phyloP scores from a whole-genome alignment of 2,888 invertebrate species.

The Branchipolynoe longqiensis region DNA sequence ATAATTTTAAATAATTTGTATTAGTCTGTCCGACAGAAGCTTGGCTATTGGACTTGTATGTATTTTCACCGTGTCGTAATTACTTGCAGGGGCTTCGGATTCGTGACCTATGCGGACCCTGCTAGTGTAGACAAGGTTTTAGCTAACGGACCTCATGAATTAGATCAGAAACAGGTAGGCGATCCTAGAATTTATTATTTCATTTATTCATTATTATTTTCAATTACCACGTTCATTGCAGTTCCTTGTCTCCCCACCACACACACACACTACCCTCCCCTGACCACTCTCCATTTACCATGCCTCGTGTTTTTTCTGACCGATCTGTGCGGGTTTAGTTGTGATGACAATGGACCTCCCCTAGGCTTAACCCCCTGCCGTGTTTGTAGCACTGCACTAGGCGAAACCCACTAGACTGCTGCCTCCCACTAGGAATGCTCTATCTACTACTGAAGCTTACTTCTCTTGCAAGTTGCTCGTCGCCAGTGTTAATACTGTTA shows the following conservation, averaged over 20 bases:
- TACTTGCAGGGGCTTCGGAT: slow-evolving; percentile 92
- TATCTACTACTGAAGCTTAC: no score
- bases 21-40: background rate
- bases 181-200: slow-evolving; percentile 52
- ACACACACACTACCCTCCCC: background rate
- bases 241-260: slow-evolving; percentile 53
- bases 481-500: no score
- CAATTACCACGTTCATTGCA: background rate
- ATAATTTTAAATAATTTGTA: no score
- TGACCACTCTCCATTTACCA: background rate
- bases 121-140: slow-evolving; percentile 99
- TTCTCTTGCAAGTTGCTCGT: no score
- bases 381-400: no score
- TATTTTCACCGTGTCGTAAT: slow-evolving; percentile 46
- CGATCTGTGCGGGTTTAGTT: background rate
- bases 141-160: slow-evolving; percentile 98
- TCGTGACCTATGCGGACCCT: slow-evolving; percentile 99
- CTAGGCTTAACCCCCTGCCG: background rate
- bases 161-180: slow-evolving; percentile 99
- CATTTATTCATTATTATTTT: background rate
- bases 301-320: background rate
- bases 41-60: slow-evolving; percentile 18
- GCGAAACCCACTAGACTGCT: no score
- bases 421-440: no score
- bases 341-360: background rate